Evolutionary conservation across 2,797 vertebrate species (phyloP), one percentile per base, ranked within the genome.

Genomic region (Rhinichthys osculus): DNA sequence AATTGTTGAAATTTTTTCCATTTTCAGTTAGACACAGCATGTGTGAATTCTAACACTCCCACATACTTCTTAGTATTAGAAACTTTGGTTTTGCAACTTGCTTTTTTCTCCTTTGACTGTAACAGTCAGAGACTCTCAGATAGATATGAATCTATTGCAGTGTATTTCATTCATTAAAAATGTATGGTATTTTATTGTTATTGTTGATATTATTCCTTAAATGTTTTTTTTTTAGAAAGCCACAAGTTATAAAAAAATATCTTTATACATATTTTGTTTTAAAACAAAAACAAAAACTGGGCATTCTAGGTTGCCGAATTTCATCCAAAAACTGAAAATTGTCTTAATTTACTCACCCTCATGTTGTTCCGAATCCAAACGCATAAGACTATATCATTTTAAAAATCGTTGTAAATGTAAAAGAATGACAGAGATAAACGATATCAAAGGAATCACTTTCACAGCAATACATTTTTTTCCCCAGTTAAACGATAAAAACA

Each of bases 11-110:
- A 23, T 16, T 23, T 2, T 73, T 73, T 27, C 69, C 38, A 23
- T 59, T 70, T 59, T 82, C 17, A 72, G 69, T 21, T 17, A 82
- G 19, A 44, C 54, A 44, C 38, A 42, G 59, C 52, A 73, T 73
- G 70, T 73, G 38, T 73, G 81, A 82, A 73, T 82, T 73, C 69
- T 82, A 47, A 82, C 81, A 82, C 81, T 82, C 52, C 80, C 80
- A 72, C 67, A 44, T 72, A 30, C 17, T 59, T 71, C 40, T 42
- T 59, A 30, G 50, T 72, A 71, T 38, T 59, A 33, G 57, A 72
- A 44, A 82, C 52, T 82, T 73, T 47, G 59, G 8, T 79, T 27
- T 64, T 42, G 27, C 38, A 19, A 57, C 64, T 52, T 35, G 27
- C 17, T 52, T 54, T 72, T 7, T 6, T 35, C 47, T 74, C 17